Percentiles rank a stretch among this genome's conserved stretches.
phyloP scores from a whole-genome alignment of 1,140 invertebrate genomes.

The Meloidogyne floridensis region DNA sequence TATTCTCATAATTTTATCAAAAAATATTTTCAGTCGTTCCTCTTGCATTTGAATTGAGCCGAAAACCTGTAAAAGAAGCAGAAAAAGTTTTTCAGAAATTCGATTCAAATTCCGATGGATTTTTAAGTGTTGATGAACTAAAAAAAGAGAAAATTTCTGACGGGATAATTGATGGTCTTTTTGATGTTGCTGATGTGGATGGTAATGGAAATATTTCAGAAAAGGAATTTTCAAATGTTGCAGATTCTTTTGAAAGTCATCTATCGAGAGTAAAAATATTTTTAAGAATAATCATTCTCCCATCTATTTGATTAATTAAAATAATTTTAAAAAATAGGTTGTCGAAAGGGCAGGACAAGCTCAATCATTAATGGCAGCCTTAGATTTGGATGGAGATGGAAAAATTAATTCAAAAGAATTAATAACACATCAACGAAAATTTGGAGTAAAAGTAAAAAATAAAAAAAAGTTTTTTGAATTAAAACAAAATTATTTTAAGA shows the following conservation, averaged over 20 bases:
- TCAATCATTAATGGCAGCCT: constrained; percentile 32
- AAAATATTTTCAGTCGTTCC: constrained; percentile 33
- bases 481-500: not conserved
- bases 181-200: no score
- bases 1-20: not conserved
- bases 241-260: constrained; percentile 15
- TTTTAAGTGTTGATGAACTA: constrained; percentile 24
- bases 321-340: constrained; percentile 11
- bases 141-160: constrained; percentile 12
- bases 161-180: constrained; percentile 17
- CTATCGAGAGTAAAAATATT: constrained; percentile 8
- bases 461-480: not conserved
- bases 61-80: constrained; percentile 25
- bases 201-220: not conserved
- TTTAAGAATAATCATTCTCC: no score
- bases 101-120: constrained; percentile 33
- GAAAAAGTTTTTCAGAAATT: constrained; percentile 40
- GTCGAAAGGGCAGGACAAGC: constrained; percentile 22
- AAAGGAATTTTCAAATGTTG: constrained; percentile 12
- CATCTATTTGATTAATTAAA: no score
- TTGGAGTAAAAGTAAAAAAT: not conserved
- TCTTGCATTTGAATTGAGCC: constrained; percentile 36
- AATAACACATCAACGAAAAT: constrained; percentile 8
- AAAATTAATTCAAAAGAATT: constrained; percentile 21
- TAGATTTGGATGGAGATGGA: constrained; percentile 29